phyloP scores from a whole-genome alignment of 2,113 vertebrate genomes.

The Colaptes auratus region DNA sequence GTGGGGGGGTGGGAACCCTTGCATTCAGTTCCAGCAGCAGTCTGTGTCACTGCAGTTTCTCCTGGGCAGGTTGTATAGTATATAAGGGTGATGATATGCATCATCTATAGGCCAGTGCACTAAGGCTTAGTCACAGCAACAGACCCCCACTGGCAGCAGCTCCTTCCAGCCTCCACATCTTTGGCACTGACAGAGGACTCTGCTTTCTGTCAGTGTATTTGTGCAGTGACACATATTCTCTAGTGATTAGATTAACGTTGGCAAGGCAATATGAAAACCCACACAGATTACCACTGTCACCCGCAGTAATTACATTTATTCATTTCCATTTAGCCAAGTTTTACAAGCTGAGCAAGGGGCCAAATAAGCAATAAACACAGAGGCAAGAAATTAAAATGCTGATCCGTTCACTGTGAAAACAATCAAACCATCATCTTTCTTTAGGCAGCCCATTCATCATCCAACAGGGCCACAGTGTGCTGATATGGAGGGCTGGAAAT shows the following conservation, averaged over 20 bases:
- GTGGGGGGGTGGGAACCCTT: background rate
- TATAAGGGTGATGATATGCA: background rate
- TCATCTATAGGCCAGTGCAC: background rate
- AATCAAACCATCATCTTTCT: slow-evolving; percentile 92
- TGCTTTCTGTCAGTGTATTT: slow-evolving; percentile 83
- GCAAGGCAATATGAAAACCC: slow-evolving; percentile 87
- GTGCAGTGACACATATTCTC: slow-evolving; percentile 84
- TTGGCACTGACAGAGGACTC: slow-evolving; percentile 73
- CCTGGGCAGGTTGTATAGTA: background rate
- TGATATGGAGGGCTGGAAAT: slow-evolving; percentile 77
- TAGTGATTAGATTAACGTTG: slow-evolving; percentile 86
- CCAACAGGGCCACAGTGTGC: slow-evolving; percentile 76
- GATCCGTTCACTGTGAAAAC: slow-evolving; percentile 89
- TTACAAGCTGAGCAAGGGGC: slow-evolving; percentile 87
- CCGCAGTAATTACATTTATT: slow-evolving; percentile 92
- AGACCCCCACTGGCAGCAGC: background rate
- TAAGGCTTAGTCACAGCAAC: background rate
- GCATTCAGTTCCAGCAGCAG: background rate
- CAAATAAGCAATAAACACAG: slow-evolving; percentile 91
- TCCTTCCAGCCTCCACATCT: slow-evolving; percentile 13
- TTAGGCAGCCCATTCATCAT: slow-evolving; percentile 88
- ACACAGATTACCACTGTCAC: slow-evolving; percentile 88
- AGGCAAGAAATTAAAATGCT: slow-evolving; percentile 92
- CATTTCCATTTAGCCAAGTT: slow-evolving; percentile 91
- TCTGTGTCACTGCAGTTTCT: background rate